A percentile compares a stretch with the other conserved stretches of the same genome.
Evolutionary conservation across 2,113 vertebrate species (phyloP).

Genomic region (Pipa parva): DNA sequence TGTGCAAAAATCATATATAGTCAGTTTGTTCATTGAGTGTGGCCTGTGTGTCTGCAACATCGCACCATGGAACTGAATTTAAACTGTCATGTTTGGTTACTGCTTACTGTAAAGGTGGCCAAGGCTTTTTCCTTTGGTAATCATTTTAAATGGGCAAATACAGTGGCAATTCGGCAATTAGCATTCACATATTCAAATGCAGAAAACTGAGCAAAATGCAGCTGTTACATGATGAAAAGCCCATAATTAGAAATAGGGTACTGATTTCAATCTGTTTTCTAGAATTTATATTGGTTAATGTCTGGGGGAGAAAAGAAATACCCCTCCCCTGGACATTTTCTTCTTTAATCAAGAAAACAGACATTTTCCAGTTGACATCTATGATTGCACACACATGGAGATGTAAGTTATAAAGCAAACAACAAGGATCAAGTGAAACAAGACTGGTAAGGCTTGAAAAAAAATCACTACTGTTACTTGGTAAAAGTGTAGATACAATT

Average conservation of each 20-base stretch:
- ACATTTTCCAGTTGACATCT: constrained; percentile 28
- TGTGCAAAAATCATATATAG: too few relatives aligned
- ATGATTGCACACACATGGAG: constrained; percentile 28
- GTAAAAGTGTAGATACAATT: not conserved
- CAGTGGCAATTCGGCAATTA: not conserved
- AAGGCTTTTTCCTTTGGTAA: not conserved
- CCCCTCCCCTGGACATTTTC: constrained; percentile 12
- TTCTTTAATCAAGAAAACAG: constrained; percentile 35
- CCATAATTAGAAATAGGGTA: constrained; percentile 1
- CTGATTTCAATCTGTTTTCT: constrained; percentile 4
- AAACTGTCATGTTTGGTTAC: too few relatives aligned
- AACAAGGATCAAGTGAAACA: constrained; percentile 24
- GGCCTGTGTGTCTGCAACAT: too few relatives aligned
- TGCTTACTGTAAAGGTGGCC: not conserved
- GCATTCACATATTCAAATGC: not conserved
- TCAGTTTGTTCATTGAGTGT: too few relatives aligned
- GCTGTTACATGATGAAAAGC: constrained; percentile 16
- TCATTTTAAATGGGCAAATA: not conserved
- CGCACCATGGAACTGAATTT: too few relatives aligned
- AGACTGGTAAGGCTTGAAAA: not conserved
- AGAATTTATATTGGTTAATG: constrained; percentile 6
- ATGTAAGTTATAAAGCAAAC: constrained; percentile 20
- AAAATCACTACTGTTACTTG: constrained; percentile 25
- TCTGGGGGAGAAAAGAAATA: constrained; percentile 26
- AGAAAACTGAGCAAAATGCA: constrained; percentile 5